Evolutionary conservation across 2,797 vertebrate species (phyloP).

Genomic region (Galago senegalensis): DNA sequence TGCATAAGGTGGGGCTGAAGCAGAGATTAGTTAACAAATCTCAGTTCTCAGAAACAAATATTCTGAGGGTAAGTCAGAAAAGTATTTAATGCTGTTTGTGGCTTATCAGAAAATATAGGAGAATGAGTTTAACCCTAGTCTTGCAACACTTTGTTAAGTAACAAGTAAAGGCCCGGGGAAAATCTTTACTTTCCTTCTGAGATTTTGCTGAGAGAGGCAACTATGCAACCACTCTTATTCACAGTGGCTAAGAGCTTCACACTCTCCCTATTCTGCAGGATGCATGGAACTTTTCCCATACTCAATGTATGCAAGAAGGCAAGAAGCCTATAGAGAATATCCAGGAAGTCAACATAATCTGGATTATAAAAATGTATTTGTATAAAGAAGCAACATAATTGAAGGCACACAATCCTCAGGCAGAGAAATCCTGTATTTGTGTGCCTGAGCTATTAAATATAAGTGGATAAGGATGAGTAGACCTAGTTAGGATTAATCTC

Average conservation of each 20-base stretch:
- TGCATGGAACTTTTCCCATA: neutral
- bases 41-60: constrained; percentile 6
- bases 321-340: neutral
- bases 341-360: constrained; percentile 25
- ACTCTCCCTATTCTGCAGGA: neutral
- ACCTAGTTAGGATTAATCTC: neutral
- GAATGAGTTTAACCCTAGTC: neutral
- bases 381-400: constrained; percentile 7
- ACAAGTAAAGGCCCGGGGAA: neutral
- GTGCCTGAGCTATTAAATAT: neutral
- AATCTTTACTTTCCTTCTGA: neutral
- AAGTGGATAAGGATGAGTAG: neutral
- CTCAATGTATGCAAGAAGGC: neutral
- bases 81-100: neutral
- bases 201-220: neutral
- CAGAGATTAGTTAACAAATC: neutral
- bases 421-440: neutral
- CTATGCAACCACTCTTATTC: neutral
- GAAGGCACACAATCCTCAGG: neutral
- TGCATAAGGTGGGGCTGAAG: neutral
- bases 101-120: constrained; percentile 17
- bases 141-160: neutral
- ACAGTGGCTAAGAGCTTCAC: neutral
- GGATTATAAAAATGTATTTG: neutral
- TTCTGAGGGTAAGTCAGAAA: neutral